Evolutionary conservation across 2,888 invertebrate species (phyloP), one percentile per base, ranked within the genome.

Genomic region (Torymus auratus): DNA sequence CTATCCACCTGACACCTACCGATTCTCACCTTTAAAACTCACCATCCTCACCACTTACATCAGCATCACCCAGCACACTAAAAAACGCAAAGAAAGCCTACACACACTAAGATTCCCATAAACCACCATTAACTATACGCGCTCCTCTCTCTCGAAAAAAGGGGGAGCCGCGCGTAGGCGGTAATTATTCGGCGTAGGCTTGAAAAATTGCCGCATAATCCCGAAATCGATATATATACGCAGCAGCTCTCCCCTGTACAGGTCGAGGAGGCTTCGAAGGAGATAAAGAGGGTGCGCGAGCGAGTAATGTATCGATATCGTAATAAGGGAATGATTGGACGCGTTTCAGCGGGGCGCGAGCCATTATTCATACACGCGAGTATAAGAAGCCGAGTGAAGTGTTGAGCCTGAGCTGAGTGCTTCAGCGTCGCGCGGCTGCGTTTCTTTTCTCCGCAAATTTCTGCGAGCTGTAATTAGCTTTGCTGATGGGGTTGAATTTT

Each of bases 291-390:
- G 75, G 70, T 28, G 52, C 2, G 75, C 72, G 85, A 20, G 68
- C 3, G 64, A n/a, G 86, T 89, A 89, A 90, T 88, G 89, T 90
- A 90, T 90, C 88, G 89, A 89, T 89, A 90, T 87, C 87, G 88
- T 89, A 90, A 90, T 90, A 90, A 90, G 88, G 87, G 86, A 89
- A 90, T 88, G 90, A 90, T 90, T 90, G 89, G 89, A 87, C 88
- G 86, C 85, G 88, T 87, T 87, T 79, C n/a, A 73, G 28, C 58
- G 65, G 56, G 23, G 20, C 7, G 84, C 86, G 87, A 85, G 86
- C 88, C 87, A 88, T 88, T 89, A 87, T 88, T 88, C 88, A 87
- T 88, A 84, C 61, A 17, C n/a, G 41, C 50, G 68, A 61, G 28
- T 28, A 7, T 28, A 28, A 2, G 28, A 7, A 28, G 4, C 28